phyloP scores from a whole-genome alignment of 2,888 invertebrate species.

The Apodemia zela region DNA sequence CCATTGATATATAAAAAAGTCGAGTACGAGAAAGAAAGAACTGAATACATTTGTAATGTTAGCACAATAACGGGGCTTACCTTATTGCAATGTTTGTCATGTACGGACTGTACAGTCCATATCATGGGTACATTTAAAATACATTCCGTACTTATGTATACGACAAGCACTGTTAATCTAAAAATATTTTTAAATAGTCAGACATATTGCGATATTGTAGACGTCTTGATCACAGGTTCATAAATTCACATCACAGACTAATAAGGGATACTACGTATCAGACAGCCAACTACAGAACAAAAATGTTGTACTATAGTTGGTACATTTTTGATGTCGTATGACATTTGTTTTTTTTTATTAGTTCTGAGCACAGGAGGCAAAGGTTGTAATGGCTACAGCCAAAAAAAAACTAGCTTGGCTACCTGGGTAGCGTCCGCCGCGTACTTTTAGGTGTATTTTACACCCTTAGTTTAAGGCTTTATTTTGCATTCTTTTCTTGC shows the following conservation, averaged over 20 bases:
- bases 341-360: no score
- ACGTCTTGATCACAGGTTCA: constrained; percentile 62
- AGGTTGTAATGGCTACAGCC: no score
- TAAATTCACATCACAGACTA: constrained; percentile 32
- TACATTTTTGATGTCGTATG: no score
- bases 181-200: constrained; percentile 80
- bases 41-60: constrained; percentile 44
- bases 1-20: constrained; percentile 78
- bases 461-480: no score
- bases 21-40: constrained; percentile 53
- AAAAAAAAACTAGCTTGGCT: no score
- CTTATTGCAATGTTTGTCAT: constrained; percentile 56
- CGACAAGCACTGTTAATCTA: constrained; percentile 62
- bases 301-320: no score
- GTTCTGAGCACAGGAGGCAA: no score
- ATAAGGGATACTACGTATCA: constrained; percentile 18
- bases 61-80: constrained; percentile 47
- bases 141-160: constrained; percentile 50
- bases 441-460: no score
- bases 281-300: no score
- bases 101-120: constrained; percentile 68
- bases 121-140: constrained; percentile 51
- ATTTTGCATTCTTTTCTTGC: no score
- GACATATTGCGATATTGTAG: constrained; percentile 73
- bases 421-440: no score